Base-by-base conservation (phyloP, 2,113 vertebrate species). In the Hepsetus odoe region DNA sequence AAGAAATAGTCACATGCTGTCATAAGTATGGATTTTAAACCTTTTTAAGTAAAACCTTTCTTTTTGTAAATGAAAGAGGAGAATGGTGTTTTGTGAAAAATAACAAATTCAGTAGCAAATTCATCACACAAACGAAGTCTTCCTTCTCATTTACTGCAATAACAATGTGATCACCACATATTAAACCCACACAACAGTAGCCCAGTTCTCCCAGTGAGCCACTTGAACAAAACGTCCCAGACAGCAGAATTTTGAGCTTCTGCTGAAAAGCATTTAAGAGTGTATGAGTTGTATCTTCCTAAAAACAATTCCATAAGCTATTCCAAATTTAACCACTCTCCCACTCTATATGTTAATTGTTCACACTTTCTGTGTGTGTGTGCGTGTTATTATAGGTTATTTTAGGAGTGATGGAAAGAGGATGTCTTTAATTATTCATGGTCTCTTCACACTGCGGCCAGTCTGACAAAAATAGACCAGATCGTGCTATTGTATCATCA, bases 381-480 rank as follows among this genome's bases (percentile, higher is more conserved):
- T 92, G 91, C 88, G 86, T 92, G 92, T 91, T 92, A 93, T 93
- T 92, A 92, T 92, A 92, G 93, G 92, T 92, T 93, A 90, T 94
- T 92, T 91, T 85, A 92, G 91, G 91, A 93, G 88, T 90, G 91
- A 90, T 87, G 92, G 22, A 66, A 90, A 76, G 76, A 91, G 92
- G 90, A 94, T 93, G 90, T 82, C 88, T 91, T 95, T 94, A 95
- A 95, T 95, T 94, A 95, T 95, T 94, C 93, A 82, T 76, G 64
- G 61, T 33, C 76, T 72, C 61, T 74, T 80, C 73, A 42, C 77
- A 68, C 77, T 66, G 77, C 44, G 67, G 73, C 73, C 64, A 66
- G 44, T 62, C 10, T 55, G 51, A 70, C 81, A 76, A 64, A 75
- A 83, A 79, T 79, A 83, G 76, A 51, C 65, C 35, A 22, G 26